A percentile compares a stretch with the other conserved stretches of the same genome.
Evolutionary conservation across 2,113 vertebrate species (phyloP).

Genomic region (Nycticorax nycticorax): DNA sequence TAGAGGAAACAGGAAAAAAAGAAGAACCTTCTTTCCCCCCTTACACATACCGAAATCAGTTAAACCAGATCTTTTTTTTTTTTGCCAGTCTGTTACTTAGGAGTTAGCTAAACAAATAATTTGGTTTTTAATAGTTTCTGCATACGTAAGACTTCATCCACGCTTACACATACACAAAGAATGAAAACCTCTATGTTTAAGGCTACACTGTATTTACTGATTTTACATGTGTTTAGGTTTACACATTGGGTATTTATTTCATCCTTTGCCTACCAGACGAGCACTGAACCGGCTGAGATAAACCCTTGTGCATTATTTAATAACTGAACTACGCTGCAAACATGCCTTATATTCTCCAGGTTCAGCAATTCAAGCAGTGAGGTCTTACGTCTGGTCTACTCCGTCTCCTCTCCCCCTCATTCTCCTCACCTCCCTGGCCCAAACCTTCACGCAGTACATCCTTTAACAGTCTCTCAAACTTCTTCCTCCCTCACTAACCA

Average conservation of each 20-base stretch:
- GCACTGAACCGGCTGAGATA: constrained; percentile 27
- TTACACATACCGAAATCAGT: constrained; percentile 58
- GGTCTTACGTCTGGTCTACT: not conserved
- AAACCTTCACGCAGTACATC: not conserved
- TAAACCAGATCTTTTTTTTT: constrained; percentile 63
- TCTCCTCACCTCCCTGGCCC: not conserved
- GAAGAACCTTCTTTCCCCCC: constrained; percentile 58
- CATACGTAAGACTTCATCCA: not conserved
- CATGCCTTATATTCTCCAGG: constrained; percentile 40
- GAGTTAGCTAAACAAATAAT: constrained; percentile 44
- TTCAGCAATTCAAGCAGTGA: constrained; percentile 10
- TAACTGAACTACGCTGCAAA: constrained; percentile 40
- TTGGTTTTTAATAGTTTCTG: constrained; percentile 6
- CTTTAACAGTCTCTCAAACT: not conserved
- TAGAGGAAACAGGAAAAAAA: constrained; percentile 79
- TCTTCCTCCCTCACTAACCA: not conserved
- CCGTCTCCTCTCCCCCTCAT: not conserved
- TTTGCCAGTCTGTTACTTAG: constrained; percentile 39
- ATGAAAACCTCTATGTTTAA: not conserved
- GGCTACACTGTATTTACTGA: not conserved
- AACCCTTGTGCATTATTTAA: constrained; percentile 61
- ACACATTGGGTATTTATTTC: constrained; percentile 27
- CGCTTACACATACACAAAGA: not conserved
- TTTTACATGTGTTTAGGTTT: not conserved
- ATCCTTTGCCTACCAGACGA: constrained; percentile 28